Percentiles rank a stretch among this genome's conserved stretches.
Evolutionary conservation across 2,113 vertebrate species (phyloP).

Genomic region (Myotis yumanensis): DNA sequence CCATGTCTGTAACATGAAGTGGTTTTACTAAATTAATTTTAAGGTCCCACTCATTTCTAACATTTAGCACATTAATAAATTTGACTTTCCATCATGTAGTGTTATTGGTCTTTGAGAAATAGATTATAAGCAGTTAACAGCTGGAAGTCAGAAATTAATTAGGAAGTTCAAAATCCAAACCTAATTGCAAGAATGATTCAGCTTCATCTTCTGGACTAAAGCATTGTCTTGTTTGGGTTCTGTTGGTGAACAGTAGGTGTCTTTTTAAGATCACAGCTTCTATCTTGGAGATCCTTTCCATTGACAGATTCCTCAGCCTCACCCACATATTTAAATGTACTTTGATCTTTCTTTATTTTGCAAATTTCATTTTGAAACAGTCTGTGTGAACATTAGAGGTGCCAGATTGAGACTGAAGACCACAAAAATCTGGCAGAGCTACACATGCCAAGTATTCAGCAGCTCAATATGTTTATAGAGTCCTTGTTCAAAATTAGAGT

Average conservation of each 20-base stretch:
- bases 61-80: background rate
- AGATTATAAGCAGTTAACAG: conserved; percentile 35
- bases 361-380: conserved; percentile 61
- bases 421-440: conserved; percentile 55
- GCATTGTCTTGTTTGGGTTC: conserved; percentile 20
- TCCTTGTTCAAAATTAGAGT: conserved; percentile 32
- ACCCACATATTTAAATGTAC: conserved; percentile 60
- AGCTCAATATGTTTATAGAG: conserved; percentile 21
- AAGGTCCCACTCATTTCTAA: background rate
- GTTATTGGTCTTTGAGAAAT: background rate
- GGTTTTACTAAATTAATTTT: background rate
- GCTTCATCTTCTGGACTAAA: background rate
- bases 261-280: conserved; percentile 49
- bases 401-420: conserved; percentile 59
- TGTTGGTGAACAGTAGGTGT: conserved; percentile 10
- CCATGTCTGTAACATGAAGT: background rate
- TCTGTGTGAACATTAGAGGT: conserved; percentile 46
- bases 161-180: conserved; percentile 41
- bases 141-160: conserved; percentile 47
- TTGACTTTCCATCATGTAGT: background rate
- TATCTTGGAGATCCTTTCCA: conserved; percentile 51
- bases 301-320: conserved; percentile 17
- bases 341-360: conserved; percentile 59
- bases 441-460: conserved; percentile 4
- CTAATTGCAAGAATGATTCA: background rate